Conservation (phyloP, 2,113 vertebrate genomes). For the Neogobius melanostomus region DNA sequence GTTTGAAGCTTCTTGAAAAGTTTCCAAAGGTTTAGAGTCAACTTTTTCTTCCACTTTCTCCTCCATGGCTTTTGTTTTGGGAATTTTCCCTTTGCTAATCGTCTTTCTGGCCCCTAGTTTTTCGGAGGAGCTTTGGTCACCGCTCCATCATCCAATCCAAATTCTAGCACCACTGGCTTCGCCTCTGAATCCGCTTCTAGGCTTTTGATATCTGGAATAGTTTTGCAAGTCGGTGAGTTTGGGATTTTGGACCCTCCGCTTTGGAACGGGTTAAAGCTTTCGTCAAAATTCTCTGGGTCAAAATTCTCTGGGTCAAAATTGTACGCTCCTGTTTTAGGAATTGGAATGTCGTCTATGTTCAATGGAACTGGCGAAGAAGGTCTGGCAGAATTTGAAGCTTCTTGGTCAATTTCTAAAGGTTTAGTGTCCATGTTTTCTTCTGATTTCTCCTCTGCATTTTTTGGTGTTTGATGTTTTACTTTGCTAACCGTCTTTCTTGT, state of each 20-base stretch:
- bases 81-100: conserved; percentile 76
- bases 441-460: conserved; percentile 40
- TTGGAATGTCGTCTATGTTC: conserved; percentile 67
- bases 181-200: conserved; percentile 6
- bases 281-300: conserved; percentile 14
- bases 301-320: conserved; percentile 52
- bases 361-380: conserved; percentile 21
- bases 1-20: conserved; percentile 22
- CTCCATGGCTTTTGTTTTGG: conserved; percentile 61
- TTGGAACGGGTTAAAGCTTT: conserved; percentile 51
- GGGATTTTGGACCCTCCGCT: conserved; percentile 69
- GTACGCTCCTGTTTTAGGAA: conserved; percentile 57
- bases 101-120: conserved; percentile 79
- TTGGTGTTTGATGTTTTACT: conserved; percentile 64
- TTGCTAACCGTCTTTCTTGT: conserved; percentile 79
- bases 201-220: conserved; percentile 50
- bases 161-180: conserved; percentile 71
- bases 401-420: conserved; percentile 37
- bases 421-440: conserved; percentile 7
- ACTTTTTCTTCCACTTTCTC: conserved; percentile 24
- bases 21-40: conserved; percentile 40
- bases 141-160: conserved; percentile 61
- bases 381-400: conserved; percentile 10
- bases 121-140: conserved; percentile 71
- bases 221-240: conserved; percentile 60